These are phyloP conservation scores for Halocynthia roretzi DNA, from an alignment of 23 tunicate species.

Conservation along the genomic window DNA sequence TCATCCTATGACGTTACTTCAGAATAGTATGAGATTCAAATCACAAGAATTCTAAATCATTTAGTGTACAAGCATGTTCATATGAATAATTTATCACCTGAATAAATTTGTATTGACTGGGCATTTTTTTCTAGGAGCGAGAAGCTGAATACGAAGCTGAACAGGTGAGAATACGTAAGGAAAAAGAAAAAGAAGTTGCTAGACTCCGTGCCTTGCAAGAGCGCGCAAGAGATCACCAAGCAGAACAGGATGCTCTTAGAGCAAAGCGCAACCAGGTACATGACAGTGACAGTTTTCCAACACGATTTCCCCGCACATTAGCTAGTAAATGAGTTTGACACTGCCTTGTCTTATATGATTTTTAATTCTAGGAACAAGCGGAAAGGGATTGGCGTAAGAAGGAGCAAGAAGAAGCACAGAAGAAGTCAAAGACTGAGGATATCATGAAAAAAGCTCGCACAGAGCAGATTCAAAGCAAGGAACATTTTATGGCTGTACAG, in stretches of 20 bases:
- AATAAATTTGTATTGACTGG: neutral
- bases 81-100: neutral
- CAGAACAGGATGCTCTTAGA: conserved; percentile 96
- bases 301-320: neutral
- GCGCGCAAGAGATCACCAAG: conserved; percentile 94
- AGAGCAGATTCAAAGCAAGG: conserved; percentile 83
- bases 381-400: conserved; percentile 95
- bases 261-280: conserved; percentile 90
- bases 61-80: no score
- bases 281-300: neutral
- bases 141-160: conserved; percentile 92
- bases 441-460: conserved; percentile 86
- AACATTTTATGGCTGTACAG: conserved; percentile 97
- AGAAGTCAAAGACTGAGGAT: conserved; percentile 60
- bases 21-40: no score
- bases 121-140: conserved; percentile 39
- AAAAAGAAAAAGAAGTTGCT: conserved; percentile 80
- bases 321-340: conserved; percentile 1
- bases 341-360: neutral
- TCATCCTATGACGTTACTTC: no score
- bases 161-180: conserved; percentile 57
- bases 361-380: conserved; percentile 69
- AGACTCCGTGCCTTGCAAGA: conserved; percentile 88
- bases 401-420: conserved; percentile 69
- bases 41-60: no score